A percentile compares a stretch with the other conserved stretches of the same genome.
Conservation (phyloP, 2,888 invertebrate species). For the Scaptomyza cyrtandrae region DNA sequence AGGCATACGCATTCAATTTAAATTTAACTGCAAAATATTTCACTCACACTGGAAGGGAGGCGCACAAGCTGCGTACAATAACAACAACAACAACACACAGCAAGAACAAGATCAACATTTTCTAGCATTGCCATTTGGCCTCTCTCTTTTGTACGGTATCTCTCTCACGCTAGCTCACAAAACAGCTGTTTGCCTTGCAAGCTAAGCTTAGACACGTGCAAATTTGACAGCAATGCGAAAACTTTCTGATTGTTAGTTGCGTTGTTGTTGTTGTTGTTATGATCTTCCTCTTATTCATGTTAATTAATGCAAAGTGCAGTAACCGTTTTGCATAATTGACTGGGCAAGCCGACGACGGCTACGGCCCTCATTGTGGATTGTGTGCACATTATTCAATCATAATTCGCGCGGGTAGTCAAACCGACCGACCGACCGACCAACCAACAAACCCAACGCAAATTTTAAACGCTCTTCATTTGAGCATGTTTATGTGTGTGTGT, state of each 20-base stretch:
- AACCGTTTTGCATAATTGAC: slow-evolving; percentile 79
- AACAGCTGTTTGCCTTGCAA: slow-evolving; percentile 54
- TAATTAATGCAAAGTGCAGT: slow-evolving; percentile 79
- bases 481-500: slow-evolving; percentile 5
- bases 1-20: slow-evolving; percentile 64
- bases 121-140: slow-evolving; percentile 19
- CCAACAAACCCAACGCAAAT: slow-evolving; percentile 53
- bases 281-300: slow-evolving; percentile 43
- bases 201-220: slow-evolving; percentile 62
- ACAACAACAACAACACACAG: slow-evolving; percentile 10
- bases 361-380: slow-evolving; percentile 57
- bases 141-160: slow-evolving; percentile 6
- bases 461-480: slow-evolving; percentile 50
- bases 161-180: slow-evolving; percentile 2
- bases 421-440: slow-evolving; percentile 12
- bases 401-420: slow-evolving; percentile 71
- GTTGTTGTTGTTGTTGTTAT: slow-evolving; percentile 10
- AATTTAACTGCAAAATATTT: slow-evolving; percentile 81
- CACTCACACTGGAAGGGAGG: slow-evolving; percentile 72
- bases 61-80: slow-evolving; percentile 37
- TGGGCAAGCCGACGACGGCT: slow-evolving; percentile 44
- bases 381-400: slow-evolving; percentile 78
- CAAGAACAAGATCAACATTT: slow-evolving; percentile 8
- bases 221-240: slow-evolving; percentile 31
- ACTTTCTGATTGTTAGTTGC: slow-evolving; percentile 27